phyloP scores from a whole-genome alignment of 92 coral and sea anemone genomes.

The Heteractis magnifica region DNA sequence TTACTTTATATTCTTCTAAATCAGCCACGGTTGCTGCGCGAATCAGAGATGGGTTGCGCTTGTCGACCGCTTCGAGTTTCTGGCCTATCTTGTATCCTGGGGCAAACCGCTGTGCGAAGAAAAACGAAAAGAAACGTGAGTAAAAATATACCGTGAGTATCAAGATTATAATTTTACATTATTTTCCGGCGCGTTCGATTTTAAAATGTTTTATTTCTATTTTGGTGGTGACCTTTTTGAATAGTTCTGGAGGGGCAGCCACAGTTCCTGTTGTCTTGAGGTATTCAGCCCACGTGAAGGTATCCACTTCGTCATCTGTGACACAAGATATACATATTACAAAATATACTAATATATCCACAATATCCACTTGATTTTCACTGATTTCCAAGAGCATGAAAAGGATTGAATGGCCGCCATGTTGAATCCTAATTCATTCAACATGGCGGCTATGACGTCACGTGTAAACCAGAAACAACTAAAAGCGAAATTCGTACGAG shows the following conservation, averaged over 20 bases:
- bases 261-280: slow-evolving; percentile 76
- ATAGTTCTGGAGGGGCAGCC: slow-evolving; percentile 71
- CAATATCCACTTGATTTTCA: too few species aligned
- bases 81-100: slow-evolving; percentile 73
- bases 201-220: background rate
- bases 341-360: background rate
- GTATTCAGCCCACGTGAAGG: slow-evolving; percentile 88
- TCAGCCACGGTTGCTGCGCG: slow-evolving; percentile 84
- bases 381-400: too few species aligned
- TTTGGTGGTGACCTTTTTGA: slow-evolving; percentile 59
- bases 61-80: slow-evolving; percentile 94
- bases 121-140: background rate
- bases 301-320: slow-evolving; percentile 92
- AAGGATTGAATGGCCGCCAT: too few species aligned
- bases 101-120: slow-evolving; percentile 50
- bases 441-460: too few species aligned
- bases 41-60: slow-evolving; percentile 85
- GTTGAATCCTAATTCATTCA: too few species aligned
- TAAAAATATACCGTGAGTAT: background rate
- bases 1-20: slow-evolving; percentile 76
- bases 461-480: too few species aligned
- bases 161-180: background rate
- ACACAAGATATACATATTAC: background rate
- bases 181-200: background rate
- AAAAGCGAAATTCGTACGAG: too few species aligned